These are phyloP conservation scores for Apamea monoglypha DNA, from an alignment of 2,888 invertebrate species.

Conservation along the genomic window DNA sequence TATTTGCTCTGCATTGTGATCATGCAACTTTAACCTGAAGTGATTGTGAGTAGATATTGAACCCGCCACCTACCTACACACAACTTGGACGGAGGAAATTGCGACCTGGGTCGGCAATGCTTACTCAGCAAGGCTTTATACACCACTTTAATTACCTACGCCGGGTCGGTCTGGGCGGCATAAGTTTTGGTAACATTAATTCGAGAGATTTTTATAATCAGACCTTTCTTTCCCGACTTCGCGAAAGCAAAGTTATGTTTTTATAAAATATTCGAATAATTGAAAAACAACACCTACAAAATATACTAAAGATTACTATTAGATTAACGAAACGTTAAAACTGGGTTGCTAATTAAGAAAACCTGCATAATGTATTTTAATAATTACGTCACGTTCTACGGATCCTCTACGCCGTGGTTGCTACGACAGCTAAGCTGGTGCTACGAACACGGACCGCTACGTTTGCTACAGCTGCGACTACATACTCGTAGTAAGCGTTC, in stretches of 20 bases:
- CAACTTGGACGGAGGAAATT: slow-evolving; percentile 81
- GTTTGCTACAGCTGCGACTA: slow-evolving; percentile 15
- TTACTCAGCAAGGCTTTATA: slow-evolving; percentile 81
- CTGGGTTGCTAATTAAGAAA: background rate
- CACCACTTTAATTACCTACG: slow-evolving; percentile 55
- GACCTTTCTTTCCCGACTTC: background rate
- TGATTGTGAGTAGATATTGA: slow-evolving; percentile 83
- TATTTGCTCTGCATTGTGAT: slow-evolving; percentile 86
- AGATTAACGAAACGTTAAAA: background rate
- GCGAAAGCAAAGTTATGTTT: background rate
- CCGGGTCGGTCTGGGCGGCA: background rate
- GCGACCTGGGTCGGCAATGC: slow-evolving; percentile 79
- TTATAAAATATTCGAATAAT: background rate
- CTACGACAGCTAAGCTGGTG: slow-evolving; percentile 40
- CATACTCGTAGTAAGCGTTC: background rate
- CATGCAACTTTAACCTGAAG: slow-evolving; percentile 86
- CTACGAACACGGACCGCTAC: slow-evolving; percentile 34
- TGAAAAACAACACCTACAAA: background rate
- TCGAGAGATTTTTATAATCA: slow-evolving; percentile 11
- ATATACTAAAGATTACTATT: background rate
- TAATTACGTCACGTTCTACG: background rate
- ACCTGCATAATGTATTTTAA: slow-evolving; percentile 6
- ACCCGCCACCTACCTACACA: slow-evolving; percentile 72
- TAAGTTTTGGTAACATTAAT: background rate
- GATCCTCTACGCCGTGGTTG: slow-evolving; percentile 32